Conservation (phyloP, 2,797 vertebrate species). For the Eleutherodactylus coqui region DNA sequence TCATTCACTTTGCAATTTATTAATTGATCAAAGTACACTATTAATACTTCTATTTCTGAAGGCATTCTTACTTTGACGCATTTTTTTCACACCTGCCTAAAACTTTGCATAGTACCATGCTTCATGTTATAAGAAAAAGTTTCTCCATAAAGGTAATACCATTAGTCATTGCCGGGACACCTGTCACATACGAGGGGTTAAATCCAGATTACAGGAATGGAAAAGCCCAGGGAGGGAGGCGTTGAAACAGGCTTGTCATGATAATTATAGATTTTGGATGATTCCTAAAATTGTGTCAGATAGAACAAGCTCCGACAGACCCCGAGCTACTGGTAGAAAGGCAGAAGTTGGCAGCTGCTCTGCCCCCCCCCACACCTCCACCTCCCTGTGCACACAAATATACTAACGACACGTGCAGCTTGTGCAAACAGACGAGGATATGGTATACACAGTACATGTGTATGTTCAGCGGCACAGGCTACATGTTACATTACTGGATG, state of each 20-base stretch:
- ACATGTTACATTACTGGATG: not conserved
- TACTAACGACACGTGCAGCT: constrained; percentile 13
- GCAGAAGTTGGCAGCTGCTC: constrained; percentile 61
- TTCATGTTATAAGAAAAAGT: not conserved
- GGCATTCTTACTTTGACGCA: too few species aligned
- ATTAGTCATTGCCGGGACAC: constrained; percentile 35
- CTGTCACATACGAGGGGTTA: constrained; percentile 55
- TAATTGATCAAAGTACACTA: too few species aligned
- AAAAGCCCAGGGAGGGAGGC: constrained; percentile 57
- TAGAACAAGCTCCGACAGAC: constrained; percentile 64
- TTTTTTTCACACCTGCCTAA: too few species aligned
- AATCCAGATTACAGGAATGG: constrained; percentile 55
- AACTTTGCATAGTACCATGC: too few species aligned
- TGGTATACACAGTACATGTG: not conserved
- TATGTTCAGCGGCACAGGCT: not conserved
- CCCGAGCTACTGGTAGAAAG: constrained; percentile 54
- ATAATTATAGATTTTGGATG: constrained; percentile 65
- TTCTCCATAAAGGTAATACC: not conserved
- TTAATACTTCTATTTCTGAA: too few species aligned
- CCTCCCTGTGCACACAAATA: constrained; percentile 24
- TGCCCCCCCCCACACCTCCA: constrained; percentile 1
- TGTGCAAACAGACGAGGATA: constrained; percentile 14
- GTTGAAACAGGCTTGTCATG: constrained; percentile 63
- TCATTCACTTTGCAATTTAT: too few species aligned
- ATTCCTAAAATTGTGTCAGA: constrained; percentile 62